Percentiles rank a stretch among this genome's conserved stretches.
Evolutionary conservation across 2,113 vertebrate species (phyloP).

Genomic region (Parus major): DNA sequence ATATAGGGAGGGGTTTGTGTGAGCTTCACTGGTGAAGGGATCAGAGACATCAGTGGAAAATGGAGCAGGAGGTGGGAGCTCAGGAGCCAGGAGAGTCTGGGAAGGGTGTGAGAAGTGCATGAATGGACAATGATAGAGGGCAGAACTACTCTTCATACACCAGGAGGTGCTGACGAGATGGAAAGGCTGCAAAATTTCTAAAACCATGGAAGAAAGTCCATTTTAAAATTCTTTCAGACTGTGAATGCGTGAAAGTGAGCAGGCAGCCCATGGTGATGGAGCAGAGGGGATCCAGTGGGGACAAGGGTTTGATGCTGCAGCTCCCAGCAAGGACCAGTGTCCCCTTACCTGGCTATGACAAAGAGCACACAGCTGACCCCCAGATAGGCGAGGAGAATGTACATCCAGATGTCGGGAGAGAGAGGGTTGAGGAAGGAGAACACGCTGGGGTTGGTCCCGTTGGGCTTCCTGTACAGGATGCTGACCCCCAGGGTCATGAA

Average conservation of each 20-base stretch:
- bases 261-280: background rate
- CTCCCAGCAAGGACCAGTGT: background rate
- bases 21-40: background rate
- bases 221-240: background rate
- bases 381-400: slow-evolving; percentile 95
- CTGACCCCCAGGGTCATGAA: slow-evolving; percentile 98
- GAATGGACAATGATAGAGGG: rapidly evolving
- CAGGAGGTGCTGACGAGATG: background rate
- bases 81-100: background rate
- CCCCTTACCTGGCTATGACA: slow-evolving; percentile 93
- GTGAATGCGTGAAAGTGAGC: background rate
- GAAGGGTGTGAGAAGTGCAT: background rate
- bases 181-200: background rate
- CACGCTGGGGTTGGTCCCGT: slow-evolving; percentile 94
- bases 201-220: background rate
- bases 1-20: background rate
- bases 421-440: slow-evolving; percentile 98
- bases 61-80: rapidly evolving
- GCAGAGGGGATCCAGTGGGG: background rate
- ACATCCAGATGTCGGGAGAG: slow-evolving; percentile 98
- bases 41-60: background rate
- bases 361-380: slow-evolving; percentile 98
- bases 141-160: background rate
- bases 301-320: rapidly evolving
- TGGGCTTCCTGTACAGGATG: slow-evolving; percentile 95